Conservation (phyloP, 2,113 vertebrate genomes). For the Hyaena hyaena region DNA sequence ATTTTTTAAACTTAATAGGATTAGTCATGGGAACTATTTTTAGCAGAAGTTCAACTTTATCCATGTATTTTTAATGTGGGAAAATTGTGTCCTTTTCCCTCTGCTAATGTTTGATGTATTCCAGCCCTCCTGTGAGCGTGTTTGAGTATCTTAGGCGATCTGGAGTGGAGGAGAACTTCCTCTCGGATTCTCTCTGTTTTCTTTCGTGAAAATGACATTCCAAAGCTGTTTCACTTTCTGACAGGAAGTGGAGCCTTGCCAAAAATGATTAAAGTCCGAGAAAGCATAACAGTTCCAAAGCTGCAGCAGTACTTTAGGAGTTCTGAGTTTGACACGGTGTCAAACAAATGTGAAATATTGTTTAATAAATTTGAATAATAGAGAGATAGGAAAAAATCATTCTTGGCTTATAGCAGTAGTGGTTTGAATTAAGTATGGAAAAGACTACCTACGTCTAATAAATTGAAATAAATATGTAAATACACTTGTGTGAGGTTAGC, state of each 20-base stretch:
- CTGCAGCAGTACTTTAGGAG: constrained; percentile 91
- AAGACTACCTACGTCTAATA: constrained; percentile 87
- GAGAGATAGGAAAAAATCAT: constrained; percentile 88
- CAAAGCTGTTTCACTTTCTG: constrained; percentile 99
- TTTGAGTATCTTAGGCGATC: constrained; percentile 93
- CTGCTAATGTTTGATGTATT: constrained; percentile 97
- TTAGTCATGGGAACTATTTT: constrained; percentile 97
- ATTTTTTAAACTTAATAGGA: constrained; percentile 91
- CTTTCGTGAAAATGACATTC: constrained; percentile 99
- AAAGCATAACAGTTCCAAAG: constrained; percentile 94
- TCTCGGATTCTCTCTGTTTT: constrained; percentile 99
- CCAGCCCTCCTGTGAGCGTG: constrained; percentile 93
- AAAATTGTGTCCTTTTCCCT: constrained; percentile 99
- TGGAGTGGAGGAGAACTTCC: constrained; percentile 98
- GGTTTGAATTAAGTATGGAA: constrained; percentile 87
- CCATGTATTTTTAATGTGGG: constrained; percentile 99
- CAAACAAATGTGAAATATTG: constrained; percentile 96
- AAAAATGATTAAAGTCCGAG: constrained; percentile 98
- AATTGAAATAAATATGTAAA: constrained; percentile 90
- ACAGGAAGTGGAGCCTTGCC: constrained; percentile 97
- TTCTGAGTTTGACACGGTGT: constrained; percentile 93
- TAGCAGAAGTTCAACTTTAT: constrained; percentile 97
- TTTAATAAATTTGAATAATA: constrained; percentile 95
- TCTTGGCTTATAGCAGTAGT: constrained; percentile 87
- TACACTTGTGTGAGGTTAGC: constrained; percentile 85